Conservation (phyloP, 2,797 vertebrate species). For the Trachops cirrhosus region DNA sequence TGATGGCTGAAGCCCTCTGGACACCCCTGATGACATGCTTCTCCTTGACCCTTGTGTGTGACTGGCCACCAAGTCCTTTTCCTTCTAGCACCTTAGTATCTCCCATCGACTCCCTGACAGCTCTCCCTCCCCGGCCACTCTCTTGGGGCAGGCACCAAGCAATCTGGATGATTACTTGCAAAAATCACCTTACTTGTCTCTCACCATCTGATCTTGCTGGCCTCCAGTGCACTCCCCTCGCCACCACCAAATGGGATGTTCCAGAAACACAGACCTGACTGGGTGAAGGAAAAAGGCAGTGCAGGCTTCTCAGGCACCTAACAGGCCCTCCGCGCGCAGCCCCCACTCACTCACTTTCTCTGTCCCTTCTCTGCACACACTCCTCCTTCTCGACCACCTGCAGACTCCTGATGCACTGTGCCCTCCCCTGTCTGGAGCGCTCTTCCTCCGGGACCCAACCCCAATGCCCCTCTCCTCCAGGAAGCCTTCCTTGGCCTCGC, state of each 20-base stretch:
- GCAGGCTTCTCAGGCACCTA: not conserved
- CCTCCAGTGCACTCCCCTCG: accelerated
- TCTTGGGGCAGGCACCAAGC: not conserved
- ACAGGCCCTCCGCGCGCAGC: not conserved
- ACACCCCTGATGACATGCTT: not conserved
- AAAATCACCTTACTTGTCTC: not conserved
- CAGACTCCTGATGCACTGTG: not conserved
- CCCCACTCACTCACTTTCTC: not conserved
- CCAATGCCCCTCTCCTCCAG: not conserved
- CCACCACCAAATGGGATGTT: not conserved
- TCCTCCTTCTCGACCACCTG: not conserved
- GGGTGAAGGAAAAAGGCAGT: not conserved
- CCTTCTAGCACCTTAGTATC: not conserved
- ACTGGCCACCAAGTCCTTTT: not conserved
- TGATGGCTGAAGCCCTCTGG: not conserved
- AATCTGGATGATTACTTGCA: not conserved
- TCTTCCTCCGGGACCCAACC: not conserved
- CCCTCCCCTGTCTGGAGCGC: not conserved
- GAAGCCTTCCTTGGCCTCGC: not conserved
- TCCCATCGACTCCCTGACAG: not conserved
- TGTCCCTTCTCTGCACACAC: accelerated
- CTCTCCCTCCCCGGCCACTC: not conserved
- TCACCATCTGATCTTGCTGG: not conserved
- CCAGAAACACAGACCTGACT: not conserved
- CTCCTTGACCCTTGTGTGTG: not conserved